Conservation (phyloP, 2,113 vertebrate genomes). For the Climacteris rufus region DNA sequence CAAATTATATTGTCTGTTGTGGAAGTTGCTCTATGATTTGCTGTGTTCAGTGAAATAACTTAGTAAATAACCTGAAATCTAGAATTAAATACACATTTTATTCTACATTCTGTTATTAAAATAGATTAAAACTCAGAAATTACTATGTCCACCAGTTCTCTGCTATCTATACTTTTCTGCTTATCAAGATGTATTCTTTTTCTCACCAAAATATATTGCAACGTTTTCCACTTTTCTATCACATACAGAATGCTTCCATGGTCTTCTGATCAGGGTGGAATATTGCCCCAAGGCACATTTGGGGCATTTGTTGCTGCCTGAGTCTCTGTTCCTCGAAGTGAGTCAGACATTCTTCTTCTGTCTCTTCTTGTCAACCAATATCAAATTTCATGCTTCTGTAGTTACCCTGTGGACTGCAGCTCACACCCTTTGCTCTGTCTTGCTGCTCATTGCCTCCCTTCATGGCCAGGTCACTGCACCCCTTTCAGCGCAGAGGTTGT, state of each 20-base stretch:
- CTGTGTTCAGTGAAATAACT: not conserved
- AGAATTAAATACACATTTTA: not conserved
- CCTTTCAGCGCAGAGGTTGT: not conserved
- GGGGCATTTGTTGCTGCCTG: not conserved
- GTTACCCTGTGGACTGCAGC: not conserved
- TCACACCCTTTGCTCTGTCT: fast-evolving
- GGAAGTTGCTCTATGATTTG: not conserved
- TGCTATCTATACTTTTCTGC: not conserved
- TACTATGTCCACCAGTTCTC: not conserved
- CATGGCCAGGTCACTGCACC: fast-evolving
- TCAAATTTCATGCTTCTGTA: not conserved
- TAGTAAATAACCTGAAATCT: not conserved
- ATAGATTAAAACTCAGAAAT: not conserved
- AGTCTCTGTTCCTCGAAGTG: not conserved
- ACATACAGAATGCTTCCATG: not conserved
- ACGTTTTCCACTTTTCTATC: not conserved
- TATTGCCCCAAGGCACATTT: not conserved
- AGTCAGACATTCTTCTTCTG: not conserved
- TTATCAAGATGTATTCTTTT: not conserved
- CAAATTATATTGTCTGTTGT: not conserved
- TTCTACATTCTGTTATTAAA: not conserved
- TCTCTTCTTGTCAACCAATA: not conserved
- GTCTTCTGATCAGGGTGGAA: not conserved
- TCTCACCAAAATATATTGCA: not conserved
- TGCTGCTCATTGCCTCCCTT: not conserved